Base-by-base conservation (phyloP, 2,888 invertebrate species). In the Pandemis corylana region DNA sequence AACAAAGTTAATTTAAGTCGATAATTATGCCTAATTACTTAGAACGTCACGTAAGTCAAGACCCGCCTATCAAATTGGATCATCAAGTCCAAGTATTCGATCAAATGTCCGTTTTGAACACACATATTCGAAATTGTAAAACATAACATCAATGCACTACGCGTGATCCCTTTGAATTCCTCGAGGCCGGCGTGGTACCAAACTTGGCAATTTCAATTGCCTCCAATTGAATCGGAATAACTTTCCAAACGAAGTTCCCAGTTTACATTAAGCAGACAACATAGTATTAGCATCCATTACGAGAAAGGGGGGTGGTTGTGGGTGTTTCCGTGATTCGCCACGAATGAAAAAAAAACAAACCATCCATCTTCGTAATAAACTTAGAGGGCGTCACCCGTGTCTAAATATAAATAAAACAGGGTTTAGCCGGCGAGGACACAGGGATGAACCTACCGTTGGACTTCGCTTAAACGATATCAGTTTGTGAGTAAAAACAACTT, bases 321-420 rank as follows among this genome's bases (percentile, higher is more conserved):
- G 70, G 67, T 66, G 76, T 75, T 72, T 62, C 71, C 28, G 75
- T 72, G 62, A 76, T 75, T 71, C 61, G 72, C 72, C 72, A 66
- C 61, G 68, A 72, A 76, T 71, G 62, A 71, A 71, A 77, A 71
- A 77, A 79, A 78, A 77, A 72, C 68, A 75, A 77, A 72, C 68
- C 68, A 78, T 80, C 77, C 76, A 75, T 79, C 77, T 78, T 77
- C 72, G 76, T 79, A 77, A 77, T 79, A 69, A 77, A 75, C 63
- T 76, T 73, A 76, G 76, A 72, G 71, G 71, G 69, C 53, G 70
- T 59, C 74, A 71, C 63, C 71, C 65, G 71, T 64, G 56, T 67
- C 75, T 75, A 75, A 75, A 68, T 76, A 76, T 76, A 76, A 76
- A 75, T 72, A 69, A 75, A 76, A 76, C 72, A 76, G 71, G 61